Base-by-base conservation (phyloP, 2,113 vertebrate species). In the Salminus brasiliensis region DNA sequence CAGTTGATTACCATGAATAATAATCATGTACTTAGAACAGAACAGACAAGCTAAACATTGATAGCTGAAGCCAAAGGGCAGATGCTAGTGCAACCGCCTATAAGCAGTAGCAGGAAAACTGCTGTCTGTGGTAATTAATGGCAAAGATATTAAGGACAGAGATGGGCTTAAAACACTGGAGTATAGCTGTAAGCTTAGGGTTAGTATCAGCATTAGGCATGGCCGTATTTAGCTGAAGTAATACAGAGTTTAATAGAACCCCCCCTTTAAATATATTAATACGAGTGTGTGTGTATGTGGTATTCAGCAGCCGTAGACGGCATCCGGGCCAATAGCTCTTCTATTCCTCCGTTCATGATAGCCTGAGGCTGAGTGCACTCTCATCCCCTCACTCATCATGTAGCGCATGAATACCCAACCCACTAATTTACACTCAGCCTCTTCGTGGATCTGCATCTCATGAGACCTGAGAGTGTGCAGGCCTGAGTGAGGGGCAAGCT, bases 361-460 rank as follows among this genome's bases (percentile, higher is more conserved):
- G 74, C 79, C 74, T 92, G 92, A 94, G 94, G 95, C 94, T 93
- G 94, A 94, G 94, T 94, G 92, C 91, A 92, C 93, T 89, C 91
- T 73, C 74, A 72, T 53, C 93, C 90, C 92, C 93, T 90, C 65
- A 88, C 94, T 95, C 89, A 93, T 93, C 93, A 94, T 95, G 93
- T 94, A 95, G 95, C 92, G 94, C 94, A 95, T 95, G 94, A 96
- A 95, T 95, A 96, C 93, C 94, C 94, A 95, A 95, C 93, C 94
- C 94, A 94, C 93, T 94, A 93, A 95, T 95, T 96, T 95, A 94
- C 93, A 94, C 93, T 92, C 95, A 92, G 93, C 93, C 93, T 92
- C 93, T 94, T 76, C 93, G 90, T 92, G 87, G 92, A 94, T 93
- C 91, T 88, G 91, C 93, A 76, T 94, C 94, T 94, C 78, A 92